These are phyloP conservation scores for Paramormyrops kingsleyae DNA, from an alignment of 2,113 vertebrate species.

Conservation along the genomic window DNA sequence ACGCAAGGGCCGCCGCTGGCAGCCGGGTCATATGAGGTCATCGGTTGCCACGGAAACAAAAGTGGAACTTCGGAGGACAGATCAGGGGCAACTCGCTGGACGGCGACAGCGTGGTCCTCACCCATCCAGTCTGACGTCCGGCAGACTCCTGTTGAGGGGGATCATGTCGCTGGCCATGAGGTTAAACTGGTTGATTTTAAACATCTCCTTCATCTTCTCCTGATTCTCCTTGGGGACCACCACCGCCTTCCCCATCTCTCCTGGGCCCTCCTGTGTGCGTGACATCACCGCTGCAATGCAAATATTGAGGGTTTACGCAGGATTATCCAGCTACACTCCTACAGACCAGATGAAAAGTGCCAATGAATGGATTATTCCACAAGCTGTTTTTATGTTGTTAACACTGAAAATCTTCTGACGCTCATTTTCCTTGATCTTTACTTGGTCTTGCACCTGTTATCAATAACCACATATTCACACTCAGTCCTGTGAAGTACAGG, in stretches of 20 bases:
- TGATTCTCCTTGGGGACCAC: constrained; percentile 85
- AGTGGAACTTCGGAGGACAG: background rate
- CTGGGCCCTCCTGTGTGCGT: constrained; percentile 83
- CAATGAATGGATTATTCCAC: background rate
- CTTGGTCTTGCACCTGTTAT: background rate
- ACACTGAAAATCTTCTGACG: background rate
- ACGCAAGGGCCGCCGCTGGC: background rate
- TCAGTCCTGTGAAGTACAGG: background rate
- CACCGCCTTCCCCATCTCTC: constrained; percentile 95
- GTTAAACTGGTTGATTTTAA: constrained; percentile 99
- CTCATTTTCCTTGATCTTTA: background rate
- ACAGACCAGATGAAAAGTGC: background rate
- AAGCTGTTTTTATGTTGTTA: background rate
- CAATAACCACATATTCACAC: background rate
- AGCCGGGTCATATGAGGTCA: background rate
- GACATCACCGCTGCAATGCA: constrained; percentile 80
- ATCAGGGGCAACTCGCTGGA: background rate
- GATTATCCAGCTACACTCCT: background rate
- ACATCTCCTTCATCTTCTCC: constrained; percentile 97
- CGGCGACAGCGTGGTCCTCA: constrained; percentile 50
- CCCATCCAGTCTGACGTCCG: constrained; percentile 93
- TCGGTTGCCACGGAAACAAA: background rate
- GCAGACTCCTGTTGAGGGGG: constrained; percentile 87
- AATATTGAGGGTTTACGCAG: background rate
- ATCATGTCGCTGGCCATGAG: constrained; percentile 97